Evolutionary conservation across 2,888 invertebrate genomes (phyloP).

Genomic region (Brenthis hecate): DNA sequence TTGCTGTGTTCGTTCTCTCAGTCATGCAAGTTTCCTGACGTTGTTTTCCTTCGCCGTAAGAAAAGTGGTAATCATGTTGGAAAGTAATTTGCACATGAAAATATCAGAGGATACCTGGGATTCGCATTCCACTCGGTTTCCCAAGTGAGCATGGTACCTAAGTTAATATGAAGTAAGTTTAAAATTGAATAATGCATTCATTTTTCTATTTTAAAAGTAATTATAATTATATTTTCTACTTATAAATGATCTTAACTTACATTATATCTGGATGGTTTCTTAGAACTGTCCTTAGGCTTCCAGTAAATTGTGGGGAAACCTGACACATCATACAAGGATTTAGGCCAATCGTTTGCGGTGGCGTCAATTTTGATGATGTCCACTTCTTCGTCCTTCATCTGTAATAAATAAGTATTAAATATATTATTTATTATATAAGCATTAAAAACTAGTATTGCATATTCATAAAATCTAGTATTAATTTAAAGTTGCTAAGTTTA

Average conservation of each 20-base stretch:
- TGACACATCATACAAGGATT: constrained; percentile 91
- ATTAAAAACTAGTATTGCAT: background rate
- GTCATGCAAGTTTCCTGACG: no score
- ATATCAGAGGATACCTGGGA: no score
- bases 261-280: constrained; percentile 92
- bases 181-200: no score
- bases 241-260: constrained; percentile 67
- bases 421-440: background rate
- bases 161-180: no score
- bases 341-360: constrained; percentile 98
- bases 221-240: background rate
- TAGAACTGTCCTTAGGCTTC: constrained; percentile 92
- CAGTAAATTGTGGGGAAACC: constrained; percentile 99
- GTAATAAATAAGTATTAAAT: constrained; percentile 34
- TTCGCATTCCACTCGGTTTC: no score
- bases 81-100: no score
- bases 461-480: no score
- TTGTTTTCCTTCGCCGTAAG: no score
- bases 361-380: constrained; percentile 99
- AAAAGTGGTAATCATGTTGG: no score
- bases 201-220: background rate
- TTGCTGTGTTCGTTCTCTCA: no score
- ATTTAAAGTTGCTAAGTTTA: no score
- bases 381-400: constrained; percentile 92
- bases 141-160: no score